These are phyloP conservation scores for Cephus nigrinus DNA, from an alignment of 2,888 invertebrate species.

Conservation along the genomic window DNA sequence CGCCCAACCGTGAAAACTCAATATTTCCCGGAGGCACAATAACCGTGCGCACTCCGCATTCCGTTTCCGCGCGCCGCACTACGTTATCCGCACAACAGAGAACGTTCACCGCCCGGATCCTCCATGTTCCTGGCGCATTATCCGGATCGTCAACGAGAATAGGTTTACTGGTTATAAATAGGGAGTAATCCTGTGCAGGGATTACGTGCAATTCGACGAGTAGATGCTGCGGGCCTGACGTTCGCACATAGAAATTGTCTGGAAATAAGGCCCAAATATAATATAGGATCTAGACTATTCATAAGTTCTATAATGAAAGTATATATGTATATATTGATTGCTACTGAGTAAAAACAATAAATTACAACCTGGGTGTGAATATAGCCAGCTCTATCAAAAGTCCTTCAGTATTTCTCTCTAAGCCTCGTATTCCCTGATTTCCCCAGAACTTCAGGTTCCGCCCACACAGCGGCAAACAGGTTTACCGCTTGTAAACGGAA, in stretches of 20 bases:
- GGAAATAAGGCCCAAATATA: not conserved
- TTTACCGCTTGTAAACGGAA: not conserved
- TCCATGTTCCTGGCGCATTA: slow-evolving; percentile 19
- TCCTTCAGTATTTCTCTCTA: not conserved
- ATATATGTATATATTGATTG: not conserved
- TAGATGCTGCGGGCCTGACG: not conserved
- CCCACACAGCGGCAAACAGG: not conserved
- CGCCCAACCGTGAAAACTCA: slow-evolving; percentile 7
- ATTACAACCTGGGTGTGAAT: not conserved
- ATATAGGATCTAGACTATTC: not conserved
- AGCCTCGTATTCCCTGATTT: not conserved
- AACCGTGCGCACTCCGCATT: not conserved
- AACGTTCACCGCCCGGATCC: not conserved
- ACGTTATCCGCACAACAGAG: not conserved
- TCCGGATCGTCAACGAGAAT: slow-evolving; percentile 37
- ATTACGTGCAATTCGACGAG: not conserved
- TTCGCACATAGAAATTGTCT: not conserved
- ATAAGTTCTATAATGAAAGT: not conserved
- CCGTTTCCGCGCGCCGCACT: not conserved
- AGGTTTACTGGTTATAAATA: slow-evolving; percentile 29
- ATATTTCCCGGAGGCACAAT: slow-evolving; percentile 1
- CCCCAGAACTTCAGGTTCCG: not conserved
- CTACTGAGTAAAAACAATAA: not conserved
- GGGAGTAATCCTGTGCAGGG: not conserved
- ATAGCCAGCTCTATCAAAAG: not conserved